A percentile compares a stretch with the other conserved stretches of the same genome.
Evolutionary conservation across 35 echinoderm and acorn worm genomes (phyloP).

Genomic region (Patiria miniata): DNA sequence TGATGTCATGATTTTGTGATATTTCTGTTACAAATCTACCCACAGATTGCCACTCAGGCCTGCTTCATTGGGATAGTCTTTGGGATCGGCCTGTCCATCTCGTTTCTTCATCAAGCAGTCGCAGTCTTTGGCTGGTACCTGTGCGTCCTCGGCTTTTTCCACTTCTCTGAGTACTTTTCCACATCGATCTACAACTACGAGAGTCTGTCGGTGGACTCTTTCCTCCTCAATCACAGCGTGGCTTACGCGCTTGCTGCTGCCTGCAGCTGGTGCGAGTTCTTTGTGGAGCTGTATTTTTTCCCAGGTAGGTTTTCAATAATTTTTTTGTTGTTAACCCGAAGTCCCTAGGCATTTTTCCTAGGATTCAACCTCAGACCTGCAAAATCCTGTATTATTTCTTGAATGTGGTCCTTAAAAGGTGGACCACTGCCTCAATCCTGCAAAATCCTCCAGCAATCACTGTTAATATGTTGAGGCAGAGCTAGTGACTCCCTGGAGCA

Average conservation of each 20-base stretch:
- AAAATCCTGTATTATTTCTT: no score
- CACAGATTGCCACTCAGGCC: constrained; percentile 81
- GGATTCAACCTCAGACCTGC: no score
- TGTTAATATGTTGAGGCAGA: no score
- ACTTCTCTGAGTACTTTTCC: constrained; percentile 96
- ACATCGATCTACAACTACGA: constrained; percentile 94
- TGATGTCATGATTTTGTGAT: no score
- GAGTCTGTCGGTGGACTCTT: constrained; percentile 90
- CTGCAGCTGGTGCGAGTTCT: constrained; percentile 90
- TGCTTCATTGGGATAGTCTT: constrained; percentile 83
- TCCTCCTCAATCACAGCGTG: constrained; percentile 95
- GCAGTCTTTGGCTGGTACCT: constrained; percentile 94
- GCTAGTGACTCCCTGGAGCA: no score
- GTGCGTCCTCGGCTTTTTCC: constrained; percentile 95
- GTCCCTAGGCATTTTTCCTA: no score
- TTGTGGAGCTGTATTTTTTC: constrained; percentile 83
- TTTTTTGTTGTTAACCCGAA: no score
- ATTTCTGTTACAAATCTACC: background rate
- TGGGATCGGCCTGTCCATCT: constrained; percentile 72
- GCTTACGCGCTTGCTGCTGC: constrained; percentile 83
- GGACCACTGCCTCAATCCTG: no score
- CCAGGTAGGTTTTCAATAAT: constrained; percentile 60
- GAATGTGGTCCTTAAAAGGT: no score
- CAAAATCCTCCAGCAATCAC: no score
- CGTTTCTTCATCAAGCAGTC: constrained; percentile 31